Evolutionary conservation across 2,113 vertebrate genomes (phyloP), one percentile per base, ranked within the genome.

Genomic region (Eudorcas thomsonii): DNA sequence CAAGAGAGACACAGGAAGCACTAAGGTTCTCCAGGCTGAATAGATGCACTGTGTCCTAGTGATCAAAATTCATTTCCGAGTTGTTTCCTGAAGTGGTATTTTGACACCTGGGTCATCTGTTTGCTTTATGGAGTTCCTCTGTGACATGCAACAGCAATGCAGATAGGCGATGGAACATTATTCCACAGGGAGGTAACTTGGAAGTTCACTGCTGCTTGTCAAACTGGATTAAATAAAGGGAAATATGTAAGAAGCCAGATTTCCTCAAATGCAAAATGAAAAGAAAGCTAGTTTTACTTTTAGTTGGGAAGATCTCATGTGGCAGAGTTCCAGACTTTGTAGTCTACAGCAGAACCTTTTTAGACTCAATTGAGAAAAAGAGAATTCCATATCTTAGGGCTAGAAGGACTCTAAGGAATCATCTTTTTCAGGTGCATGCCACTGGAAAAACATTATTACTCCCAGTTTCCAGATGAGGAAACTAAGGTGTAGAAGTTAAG

Each of bases 31-130:
- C 84, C 36, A 45, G 33, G 60, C 36, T 97, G 96, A 98, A 96
- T 88, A 92, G 86, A 97, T 94, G 90, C 64, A 85, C 95, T 94
- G 71, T 97, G 80, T 96, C 81, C 89, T 78, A 28, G 83, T 71
- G 95, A 97, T 98, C 93, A 77, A 96, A 97, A 96, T 97, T 90
- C 92, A 98, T 98, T 98, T 98, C 96, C 57, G 13, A 97, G 59
- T 96, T 90, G 92, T 97, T 98, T 98, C 96, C 96, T 98, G 97
- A 97, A 97, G 90, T 83, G 84, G 19, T 97, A 80, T 98, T 98
- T 97, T 98, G 97, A 98, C 96, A 98, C 93, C 96, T 98, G 95
- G 95, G 87, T 97, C 97, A 92, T 98, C 92, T 10, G 64, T 96
- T 97, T 96, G 88, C 74, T 97, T 97, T 96, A 90, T 98, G 93